phyloP scores from a whole-genome alignment of 2,797 vertebrate species.

The Takifugu ocellatus region DNA sequence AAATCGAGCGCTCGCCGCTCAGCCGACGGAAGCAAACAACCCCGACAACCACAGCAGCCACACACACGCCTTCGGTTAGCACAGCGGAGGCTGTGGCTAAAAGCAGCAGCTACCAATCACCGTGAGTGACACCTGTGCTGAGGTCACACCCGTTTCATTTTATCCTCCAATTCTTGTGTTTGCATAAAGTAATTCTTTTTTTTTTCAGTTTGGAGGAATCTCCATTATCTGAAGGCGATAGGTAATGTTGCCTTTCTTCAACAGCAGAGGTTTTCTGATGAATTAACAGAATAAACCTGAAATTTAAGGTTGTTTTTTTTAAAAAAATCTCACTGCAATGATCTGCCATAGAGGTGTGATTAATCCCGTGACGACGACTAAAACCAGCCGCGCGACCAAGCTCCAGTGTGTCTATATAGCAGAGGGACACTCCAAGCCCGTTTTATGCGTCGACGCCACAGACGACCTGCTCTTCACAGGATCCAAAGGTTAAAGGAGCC shows the following conservation, averaged over 20 bases:
- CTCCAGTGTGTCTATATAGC: conserved; percentile 88
- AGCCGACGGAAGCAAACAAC: conserved; percentile 80
- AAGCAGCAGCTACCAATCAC: conserved; percentile 46
- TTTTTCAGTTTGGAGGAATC: conserved; percentile 86
- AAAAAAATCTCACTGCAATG: background rate
- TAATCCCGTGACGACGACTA: conserved; percentile 81
- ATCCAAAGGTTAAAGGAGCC: conserved; percentile 85
- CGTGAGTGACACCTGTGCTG: conserved; percentile 34
- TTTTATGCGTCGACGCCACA: conserved; percentile 92
- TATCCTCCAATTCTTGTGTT: too few species aligned
- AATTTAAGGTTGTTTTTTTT: background rate
- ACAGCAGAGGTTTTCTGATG: background rate
- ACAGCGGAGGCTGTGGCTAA: conserved; percentile 43
- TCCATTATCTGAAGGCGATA: conserved; percentile 84
- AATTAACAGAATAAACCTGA: background rate
- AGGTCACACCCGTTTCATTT: conserved; percentile 39
- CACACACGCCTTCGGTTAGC: conserved; percentile 10
- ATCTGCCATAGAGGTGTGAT: conserved; percentile 82
- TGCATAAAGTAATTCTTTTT: conserved; percentile 24
- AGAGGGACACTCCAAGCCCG: conserved; percentile 94
- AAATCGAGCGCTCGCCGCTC: conserved; percentile 85
- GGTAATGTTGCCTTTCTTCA: conserved; percentile 66
- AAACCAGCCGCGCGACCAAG: conserved; percentile 67
- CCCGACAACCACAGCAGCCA: conserved; percentile 63
- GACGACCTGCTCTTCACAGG: conserved; percentile 97